A percentile compares a stretch with the other conserved stretches of the same genome.
phyloP scores from a whole-genome alignment of 2,888 invertebrate species.

The Diabrotica balteata region DNA sequence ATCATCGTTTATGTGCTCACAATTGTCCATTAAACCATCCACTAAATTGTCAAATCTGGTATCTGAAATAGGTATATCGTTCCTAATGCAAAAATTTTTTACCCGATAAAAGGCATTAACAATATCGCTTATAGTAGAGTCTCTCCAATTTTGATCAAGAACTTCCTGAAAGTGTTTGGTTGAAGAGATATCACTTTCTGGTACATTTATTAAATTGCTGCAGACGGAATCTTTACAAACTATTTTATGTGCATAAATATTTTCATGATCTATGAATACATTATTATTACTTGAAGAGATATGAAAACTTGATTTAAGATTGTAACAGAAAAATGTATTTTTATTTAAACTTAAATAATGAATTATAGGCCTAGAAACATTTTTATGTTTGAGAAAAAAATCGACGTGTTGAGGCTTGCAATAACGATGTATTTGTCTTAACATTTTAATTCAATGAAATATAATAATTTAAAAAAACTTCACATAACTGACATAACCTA shows the following conservation, averaged over 20 bases:
- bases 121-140: constrained; percentile 47
- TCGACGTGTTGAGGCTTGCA: constrained; percentile 13
- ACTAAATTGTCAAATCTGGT: constrained; percentile 55
- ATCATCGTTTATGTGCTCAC: constrained; percentile 65
- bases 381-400: background rate
- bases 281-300: constrained; percentile 4
- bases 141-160: constrained; percentile 47
- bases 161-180: constrained; percentile 31
- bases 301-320: constrained; percentile 23
- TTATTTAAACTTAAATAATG: constrained; percentile 9
- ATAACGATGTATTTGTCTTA: constrained; percentile 21
- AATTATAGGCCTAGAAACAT: background rate
- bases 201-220: background rate
- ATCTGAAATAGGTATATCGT: constrained; percentile 53
- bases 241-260: constrained; percentile 34
- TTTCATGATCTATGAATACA: constrained; percentile 29
- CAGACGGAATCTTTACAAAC: constrained; percentile 18
- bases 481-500: too few relatives aligned
- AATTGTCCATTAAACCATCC: constrained; percentile 61
- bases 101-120: constrained; percentile 49
- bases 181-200: background rate
- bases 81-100: constrained; percentile 46
- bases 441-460: constrained; percentile 16
- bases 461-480: background rate
- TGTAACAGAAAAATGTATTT: constrained; percentile 10